A percentile compares a stretch with the other conserved stretches of the same genome.
phyloP scores from a whole-genome alignment of 2,797 vertebrate genomes.

The Parambassis ranga region DNA sequence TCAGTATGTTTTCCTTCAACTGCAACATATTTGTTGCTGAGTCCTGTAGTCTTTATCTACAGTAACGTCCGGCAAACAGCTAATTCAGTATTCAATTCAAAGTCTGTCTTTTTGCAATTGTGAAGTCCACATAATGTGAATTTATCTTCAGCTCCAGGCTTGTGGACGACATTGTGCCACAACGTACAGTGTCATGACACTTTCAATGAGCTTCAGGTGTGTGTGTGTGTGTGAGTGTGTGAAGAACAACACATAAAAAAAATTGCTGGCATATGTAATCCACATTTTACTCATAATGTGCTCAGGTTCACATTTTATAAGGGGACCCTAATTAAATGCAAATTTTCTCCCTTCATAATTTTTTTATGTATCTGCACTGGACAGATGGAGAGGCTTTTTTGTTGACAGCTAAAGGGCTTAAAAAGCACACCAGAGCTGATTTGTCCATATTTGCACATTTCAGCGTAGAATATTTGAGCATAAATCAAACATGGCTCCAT shows the following conservation, averaged over 20 bases:
- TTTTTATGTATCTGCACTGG: conserved; percentile 19
- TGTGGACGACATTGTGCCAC: background rate
- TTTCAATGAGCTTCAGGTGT: background rate
- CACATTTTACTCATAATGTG: background rate
- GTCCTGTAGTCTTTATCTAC: background rate
- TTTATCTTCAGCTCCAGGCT: background rate
- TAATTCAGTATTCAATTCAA: background rate
- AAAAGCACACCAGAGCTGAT: conserved; percentile 12
- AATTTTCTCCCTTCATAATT: conserved; percentile 26
- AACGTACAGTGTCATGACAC: background rate
- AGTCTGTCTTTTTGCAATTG: background rate
- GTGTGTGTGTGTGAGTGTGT: background rate
- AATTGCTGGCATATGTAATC: background rate
- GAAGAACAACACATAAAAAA: background rate
- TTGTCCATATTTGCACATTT: conserved; percentile 42
- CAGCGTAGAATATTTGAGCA: conserved; percentile 32
- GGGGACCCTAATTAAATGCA: conserved; percentile 33
- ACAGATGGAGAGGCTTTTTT: conserved; percentile 26
- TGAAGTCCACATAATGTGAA: background rate
- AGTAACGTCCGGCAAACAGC: background rate
- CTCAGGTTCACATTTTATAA: background rate
- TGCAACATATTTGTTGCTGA: background rate
- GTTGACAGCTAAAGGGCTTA: conserved; percentile 37
- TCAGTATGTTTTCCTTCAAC: background rate
- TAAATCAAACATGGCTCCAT: conserved; percentile 57